Evolutionary conservation across 2,797 vertebrate species (phyloP).

Genomic region (Garrulus glandarius): DNA sequence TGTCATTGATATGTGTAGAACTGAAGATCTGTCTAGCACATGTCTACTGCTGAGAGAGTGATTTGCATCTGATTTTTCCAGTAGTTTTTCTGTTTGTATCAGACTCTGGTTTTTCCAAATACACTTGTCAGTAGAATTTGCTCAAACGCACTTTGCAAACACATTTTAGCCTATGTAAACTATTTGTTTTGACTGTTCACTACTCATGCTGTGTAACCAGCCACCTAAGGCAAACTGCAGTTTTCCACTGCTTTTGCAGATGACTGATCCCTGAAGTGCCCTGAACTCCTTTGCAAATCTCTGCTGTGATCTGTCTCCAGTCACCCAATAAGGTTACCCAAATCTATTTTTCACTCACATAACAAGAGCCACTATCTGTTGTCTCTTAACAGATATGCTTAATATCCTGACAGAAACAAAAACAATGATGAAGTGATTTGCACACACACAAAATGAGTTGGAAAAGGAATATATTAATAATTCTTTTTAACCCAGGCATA

Average conservation of each 20-base stretch:
- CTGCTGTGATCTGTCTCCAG: slow-evolving; percentile 7
- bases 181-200: slow-evolving; percentile 52
- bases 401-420: background rate
- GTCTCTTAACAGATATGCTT: background rate
- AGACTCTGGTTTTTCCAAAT: slow-evolving; percentile 25
- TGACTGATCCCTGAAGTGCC: slow-evolving; percentile 30
- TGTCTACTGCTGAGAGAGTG: background rate
- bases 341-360: background rate
- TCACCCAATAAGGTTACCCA: slow-evolving; percentile 7
- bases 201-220: background rate
- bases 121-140: slow-evolving; percentile 35
- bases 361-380: background rate
- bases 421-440: background rate
- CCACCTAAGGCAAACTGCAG: slow-evolving; percentile 45
- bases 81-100: background rate
- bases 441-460: background rate
- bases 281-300: background rate
- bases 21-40: background rate
- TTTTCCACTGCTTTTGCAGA: slow-evolving; percentile 27
- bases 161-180: slow-evolving; percentile 24
- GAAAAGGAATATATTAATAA: background rate
- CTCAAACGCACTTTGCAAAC: slow-evolving; percentile 6
- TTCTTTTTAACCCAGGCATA: background rate
- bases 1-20: background rate
- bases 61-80: background rate